Evolutionary conservation across 2,797 vertebrate genomes (phyloP), one percentile per base, ranked within the genome.

Genomic region (Alosa sapidissima): DNA sequence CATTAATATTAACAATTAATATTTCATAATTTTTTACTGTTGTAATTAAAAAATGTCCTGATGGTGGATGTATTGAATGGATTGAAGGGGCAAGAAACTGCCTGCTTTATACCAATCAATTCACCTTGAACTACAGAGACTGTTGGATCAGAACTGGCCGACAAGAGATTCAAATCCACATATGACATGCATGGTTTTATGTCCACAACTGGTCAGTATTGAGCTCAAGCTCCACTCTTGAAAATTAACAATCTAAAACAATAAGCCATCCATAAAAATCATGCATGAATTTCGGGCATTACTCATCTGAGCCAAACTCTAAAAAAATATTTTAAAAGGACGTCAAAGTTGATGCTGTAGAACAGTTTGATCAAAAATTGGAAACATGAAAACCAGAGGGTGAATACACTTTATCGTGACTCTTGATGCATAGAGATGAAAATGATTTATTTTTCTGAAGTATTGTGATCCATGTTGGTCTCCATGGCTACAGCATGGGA

Each of bases 221-320:
- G 65, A 72, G 2, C 72, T 78, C 41, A 47, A 78, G 14, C 16
- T 21, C 7, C 72, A 78, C 72, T 47, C 72, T 47, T 45, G 41
- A 21, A 78, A 78, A 78, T 45, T 0, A 47, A 47, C 36, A 47
- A 45, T 47, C 36, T 78, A 78, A 78, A 78, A 45, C 85, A 89
- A 90, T 47, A 78, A 45, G 41, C 72, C 41, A 78, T 47, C 41
- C 72, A 78, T 78, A 41, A 75, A 72, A 78, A 78, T 47, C 72
- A 78, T 78, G 72, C 72, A 78, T 62, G 72, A 8, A 19, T 45
- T 78, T 78, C 16, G 14, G 72, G 45, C 16, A 41, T 78, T 78
- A 78, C 36, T 19, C 72, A 78, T 14, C 36, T 45, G 72, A 78
- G 72, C 72, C 41, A 45, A 78, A 21, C 33, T 75, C 36, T 41